Base-by-base conservation (phyloP, 1,140 invertebrate species). In the Brachionus rotundiformis region DNA sequence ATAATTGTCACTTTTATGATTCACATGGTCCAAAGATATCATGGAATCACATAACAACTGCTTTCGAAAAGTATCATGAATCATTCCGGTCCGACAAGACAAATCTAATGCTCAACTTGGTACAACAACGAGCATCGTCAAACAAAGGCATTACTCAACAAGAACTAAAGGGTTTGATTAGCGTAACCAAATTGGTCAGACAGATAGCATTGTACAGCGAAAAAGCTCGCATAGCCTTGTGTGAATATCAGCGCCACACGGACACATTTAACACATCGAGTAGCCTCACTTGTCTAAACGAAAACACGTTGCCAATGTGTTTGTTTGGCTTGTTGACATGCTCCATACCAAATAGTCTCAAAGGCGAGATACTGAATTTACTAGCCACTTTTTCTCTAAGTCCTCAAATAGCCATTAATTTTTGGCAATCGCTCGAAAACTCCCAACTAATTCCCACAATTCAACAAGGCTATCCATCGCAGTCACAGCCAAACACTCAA, bases 401-500 rank as follows among this genome's bases (percentile, higher is more conserved):
- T 0, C 90, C 92, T 23, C 91, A 92, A 82, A 92, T 93, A 65
- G 93, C 94, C 6, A 90, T 91, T 3, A 91, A 90, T 31, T 90
- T 94, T 41, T 97, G 95, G 95, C 92, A 93, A 82, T 92, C 91
- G 80, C 87, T 97, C 41, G 94, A 96, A 89, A 91, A 91, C 5
- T 93, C 94, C 0, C 94, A 95, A 44, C 13, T 49, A 11, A 23
- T 44, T 44, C 23, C 36, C 1, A 49, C 63, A 54, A 36, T 54
- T 7, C 19, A 54, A 19, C 47, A 54, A 54, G 19, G 33, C n/a
- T 61, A 59, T 44, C 80, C n/a, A n/a, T n/a, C n/a, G n/a, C n/a
- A n/a, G n/a, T n/a, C n/a, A n/a, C n/a, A n/a, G 84, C 84, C 49
- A 41, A 29, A n/a, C 11, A 29, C 11, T 41, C 31, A 16, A 16